Conservation (phyloP, 2,113 vertebrate genomes). For the Phocoena sinus region DNA sequence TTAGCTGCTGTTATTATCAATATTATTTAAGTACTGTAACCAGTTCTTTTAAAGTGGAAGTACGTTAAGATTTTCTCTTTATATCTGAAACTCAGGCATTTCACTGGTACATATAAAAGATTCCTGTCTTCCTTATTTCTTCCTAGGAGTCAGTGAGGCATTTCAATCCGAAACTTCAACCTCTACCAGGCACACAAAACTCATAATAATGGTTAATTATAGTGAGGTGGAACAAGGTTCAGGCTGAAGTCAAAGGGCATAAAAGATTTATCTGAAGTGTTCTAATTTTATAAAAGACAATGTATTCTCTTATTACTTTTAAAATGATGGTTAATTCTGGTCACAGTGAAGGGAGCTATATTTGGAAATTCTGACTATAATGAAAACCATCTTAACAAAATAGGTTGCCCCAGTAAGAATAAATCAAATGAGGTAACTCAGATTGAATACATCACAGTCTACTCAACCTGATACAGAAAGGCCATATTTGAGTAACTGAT, state of each 20-base stretch:
- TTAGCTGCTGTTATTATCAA: background rate
- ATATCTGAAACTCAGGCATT: background rate
- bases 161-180: background rate
- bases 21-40: background rate
- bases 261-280: background rate
- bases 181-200: background rate
- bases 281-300: background rate
- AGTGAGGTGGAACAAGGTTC: background rate
- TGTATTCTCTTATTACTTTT: background rate
- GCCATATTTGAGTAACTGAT: background rate
- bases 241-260: background rate
- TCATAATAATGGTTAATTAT: background rate
- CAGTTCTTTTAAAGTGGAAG: background rate
- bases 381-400: slow-evolving; percentile 5
- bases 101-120: background rate
- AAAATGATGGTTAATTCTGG: background rate
- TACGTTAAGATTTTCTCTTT: slow-evolving; percentile 1
- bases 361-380: background rate
- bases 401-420: background rate
- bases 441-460: background rate
- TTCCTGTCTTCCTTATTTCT: background rate
- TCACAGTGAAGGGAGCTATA: background rate
- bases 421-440: slow-evolving; percentile 5
- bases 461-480: background rate
- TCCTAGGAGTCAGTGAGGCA: background rate